A percentile compares a stretch with the other conserved stretches of the same genome.
These are phyloP conservation scores for Mobula birostris DNA, from an alignment of 2,113 vertebrate species.

Conservation along the genomic window DNA sequence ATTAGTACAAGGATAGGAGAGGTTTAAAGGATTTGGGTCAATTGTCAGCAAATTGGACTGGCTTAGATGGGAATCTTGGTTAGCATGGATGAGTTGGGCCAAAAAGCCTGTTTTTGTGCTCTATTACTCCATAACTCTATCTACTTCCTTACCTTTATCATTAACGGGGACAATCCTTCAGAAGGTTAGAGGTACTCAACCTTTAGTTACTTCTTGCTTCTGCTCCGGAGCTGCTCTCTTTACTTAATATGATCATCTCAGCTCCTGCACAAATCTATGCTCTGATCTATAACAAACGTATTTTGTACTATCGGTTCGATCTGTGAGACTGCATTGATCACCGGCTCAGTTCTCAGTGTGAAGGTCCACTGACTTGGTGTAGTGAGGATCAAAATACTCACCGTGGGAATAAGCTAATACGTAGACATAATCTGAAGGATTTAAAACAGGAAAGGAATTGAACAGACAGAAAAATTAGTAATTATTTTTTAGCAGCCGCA, in stretches of 20 bases:
- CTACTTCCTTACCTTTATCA: too few relatives aligned
- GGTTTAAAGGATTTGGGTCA: too few relatives aligned
- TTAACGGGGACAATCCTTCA: not conserved
- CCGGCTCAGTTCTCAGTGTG: not conserved
- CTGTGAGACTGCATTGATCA: not conserved
- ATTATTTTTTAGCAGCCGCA: not conserved
- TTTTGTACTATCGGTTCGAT: not conserved
- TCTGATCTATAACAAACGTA: not conserved
- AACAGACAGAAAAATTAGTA: not conserved
- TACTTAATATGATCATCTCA: not conserved
- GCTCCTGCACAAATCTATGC: not conserved
- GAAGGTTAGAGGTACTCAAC: not conserved
- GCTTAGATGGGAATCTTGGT: too few relatives aligned
- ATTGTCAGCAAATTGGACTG: too few relatives aligned
- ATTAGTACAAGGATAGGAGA: too few relatives aligned
- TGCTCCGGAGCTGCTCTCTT: not conserved
- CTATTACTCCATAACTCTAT: not conserved
- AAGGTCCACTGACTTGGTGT: not conserved
- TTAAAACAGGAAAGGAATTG: not conserved
- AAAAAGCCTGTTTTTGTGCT: not conserved
- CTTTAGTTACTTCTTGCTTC: not conserved
- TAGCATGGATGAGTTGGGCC: too few relatives aligned
- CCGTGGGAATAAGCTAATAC: not conserved
- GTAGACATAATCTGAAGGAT: not conserved
- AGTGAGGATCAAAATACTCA: not conserved